Evolutionary conservation across 2,797 vertebrate species (phyloP).

Genomic region (Lateolabrax maculatus): DNA sequence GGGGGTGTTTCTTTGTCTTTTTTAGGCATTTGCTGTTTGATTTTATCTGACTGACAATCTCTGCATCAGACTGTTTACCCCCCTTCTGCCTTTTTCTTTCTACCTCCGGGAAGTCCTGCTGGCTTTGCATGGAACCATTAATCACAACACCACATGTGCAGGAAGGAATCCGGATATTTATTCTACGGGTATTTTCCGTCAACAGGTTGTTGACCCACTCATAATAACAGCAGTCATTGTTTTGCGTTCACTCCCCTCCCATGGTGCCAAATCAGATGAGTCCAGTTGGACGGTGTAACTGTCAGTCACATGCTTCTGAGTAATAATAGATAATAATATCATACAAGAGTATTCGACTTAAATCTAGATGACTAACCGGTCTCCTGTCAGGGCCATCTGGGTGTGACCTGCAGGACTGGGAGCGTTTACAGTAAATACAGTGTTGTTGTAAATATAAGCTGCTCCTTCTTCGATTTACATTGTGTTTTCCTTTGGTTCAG

Average conservation of each 20-base stretch:
- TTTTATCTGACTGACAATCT: conserved; percentile 22
- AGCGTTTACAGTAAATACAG: conserved; percentile 19
- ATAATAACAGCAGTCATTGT: conserved; percentile 33
- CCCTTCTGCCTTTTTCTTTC: not conserved
- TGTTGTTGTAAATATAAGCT: not conserved
- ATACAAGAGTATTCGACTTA: not conserved
- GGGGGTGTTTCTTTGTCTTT: not conserved
- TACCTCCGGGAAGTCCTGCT: conserved; percentile 53
- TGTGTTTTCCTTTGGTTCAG: not conserved
- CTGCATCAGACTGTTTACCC: conserved; percentile 10
- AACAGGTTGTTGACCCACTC: conserved; percentile 72
- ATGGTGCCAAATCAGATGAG: conserved; percentile 8
- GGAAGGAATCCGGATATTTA: conserved; percentile 59
- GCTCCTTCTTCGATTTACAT: not conserved
- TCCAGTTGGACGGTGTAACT: not conserved
- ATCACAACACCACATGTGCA: conserved; percentile 58
- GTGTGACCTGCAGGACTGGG: not conserved
- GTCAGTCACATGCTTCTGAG: conserved; percentile 21
- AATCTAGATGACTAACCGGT: not conserved
- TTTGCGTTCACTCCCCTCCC: not conserved
- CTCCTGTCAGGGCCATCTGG: not conserved
- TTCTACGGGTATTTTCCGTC: conserved; percentile 48
- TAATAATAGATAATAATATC: conserved; percentile 1
- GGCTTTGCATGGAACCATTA: conserved; percentile 26
- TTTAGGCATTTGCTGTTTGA: conserved; percentile 24